These are phyloP conservation scores for Uromys caudimaculatus DNA, from an alignment of 2,797 vertebrate species.

Conservation along the genomic window DNA sequence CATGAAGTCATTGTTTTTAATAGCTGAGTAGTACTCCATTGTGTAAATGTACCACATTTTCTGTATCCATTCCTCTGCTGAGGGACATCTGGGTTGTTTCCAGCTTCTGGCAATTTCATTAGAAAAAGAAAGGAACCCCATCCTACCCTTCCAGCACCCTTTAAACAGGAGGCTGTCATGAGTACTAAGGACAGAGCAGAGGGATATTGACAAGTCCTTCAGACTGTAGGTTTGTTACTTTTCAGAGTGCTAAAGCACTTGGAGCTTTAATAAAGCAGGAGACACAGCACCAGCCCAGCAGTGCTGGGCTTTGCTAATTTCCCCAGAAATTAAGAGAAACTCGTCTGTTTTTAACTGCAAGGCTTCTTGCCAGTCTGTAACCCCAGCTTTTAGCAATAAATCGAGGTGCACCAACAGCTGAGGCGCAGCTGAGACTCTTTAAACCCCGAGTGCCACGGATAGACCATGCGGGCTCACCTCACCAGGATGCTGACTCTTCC, in stretches of 20 bases:
- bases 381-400: not conserved
- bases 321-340: conserved; percentile 55
- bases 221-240: conserved; percentile 5
- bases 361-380: conserved; percentile 12
- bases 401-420: not conserved
- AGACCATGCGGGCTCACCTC: conserved; percentile 21
- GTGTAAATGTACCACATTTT: too few relatives aligned
- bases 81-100: too few relatives aligned
- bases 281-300: not conserved
- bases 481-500: not conserved
- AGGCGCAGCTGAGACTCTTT: not conserved
- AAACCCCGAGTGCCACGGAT: not conserved
- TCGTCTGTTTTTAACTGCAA: conserved; percentile 43
- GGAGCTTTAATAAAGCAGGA: conserved; percentile 49
- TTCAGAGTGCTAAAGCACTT: not conserved
- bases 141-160: not conserved
- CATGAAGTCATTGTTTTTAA: too few relatives aligned
- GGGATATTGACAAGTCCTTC: not conserved
- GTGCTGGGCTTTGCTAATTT: conserved; percentile 45
- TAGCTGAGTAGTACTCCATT: too few relatives aligned
- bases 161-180: not conserved
- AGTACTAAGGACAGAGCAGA: not conserved
- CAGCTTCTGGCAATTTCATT: not conserved
- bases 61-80: too few relatives aligned
- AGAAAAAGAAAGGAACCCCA: not conserved